Evolutionary conservation across 2,888 invertebrate species (phyloP).

Genomic region (Cryptocheilus praepositus): DNA sequence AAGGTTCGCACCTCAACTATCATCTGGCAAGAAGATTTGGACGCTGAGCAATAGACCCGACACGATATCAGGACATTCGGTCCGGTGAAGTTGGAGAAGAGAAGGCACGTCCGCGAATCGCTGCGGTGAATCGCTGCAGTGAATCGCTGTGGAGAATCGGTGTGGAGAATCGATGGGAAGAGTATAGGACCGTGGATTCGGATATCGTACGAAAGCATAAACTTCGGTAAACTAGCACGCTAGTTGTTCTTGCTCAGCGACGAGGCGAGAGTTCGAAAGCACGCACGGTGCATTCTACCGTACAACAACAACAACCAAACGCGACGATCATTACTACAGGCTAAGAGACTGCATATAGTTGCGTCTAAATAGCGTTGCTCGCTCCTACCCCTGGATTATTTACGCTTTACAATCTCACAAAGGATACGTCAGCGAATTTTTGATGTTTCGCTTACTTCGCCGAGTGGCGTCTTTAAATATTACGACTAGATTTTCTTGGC

Average conservation of each 20-base stretch:
- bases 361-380: no score
- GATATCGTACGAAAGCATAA: conserved; percentile 29
- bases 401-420: no score
- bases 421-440: no score
- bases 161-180: neutral
- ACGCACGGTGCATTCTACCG: conserved; percentile 2
- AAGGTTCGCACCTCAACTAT: no score
- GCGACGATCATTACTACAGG: conserved; percentile 10
- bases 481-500: conserved; percentile 19
- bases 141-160: neutral
- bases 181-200: conserved; percentile 22
- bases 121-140: neutral
- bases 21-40: no score
- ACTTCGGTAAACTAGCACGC: conserved; percentile 31
- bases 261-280: neutral
- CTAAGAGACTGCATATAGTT: neutral
- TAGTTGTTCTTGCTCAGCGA: conserved; percentile 27
- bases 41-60: no score
- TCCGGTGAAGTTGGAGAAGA: neutral
- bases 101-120: no score
- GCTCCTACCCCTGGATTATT: no score
- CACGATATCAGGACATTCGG: neutral
- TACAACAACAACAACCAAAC: no score
- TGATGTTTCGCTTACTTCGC: no score
- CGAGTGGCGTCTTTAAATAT: no score